Evolutionary conservation across 1,140 invertebrate genomes (phyloP), one percentile per base, ranked within the genome.

Genomic region (Hyles vespertilio): DNA sequence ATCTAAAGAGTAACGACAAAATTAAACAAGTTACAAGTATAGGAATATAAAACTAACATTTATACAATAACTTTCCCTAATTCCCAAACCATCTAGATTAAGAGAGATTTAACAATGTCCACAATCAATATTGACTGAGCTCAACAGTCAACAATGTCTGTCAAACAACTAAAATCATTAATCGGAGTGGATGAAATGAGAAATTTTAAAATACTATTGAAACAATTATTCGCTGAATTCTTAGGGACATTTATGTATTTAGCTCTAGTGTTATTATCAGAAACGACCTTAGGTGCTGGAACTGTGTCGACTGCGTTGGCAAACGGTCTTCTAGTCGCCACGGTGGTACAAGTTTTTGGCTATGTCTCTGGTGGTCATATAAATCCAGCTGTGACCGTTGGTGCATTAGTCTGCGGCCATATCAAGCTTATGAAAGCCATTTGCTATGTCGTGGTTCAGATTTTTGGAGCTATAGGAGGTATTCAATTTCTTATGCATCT

Each of bases 301-400:
- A 58, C 33, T 0, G 58, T 59, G 33, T 63, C 40, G 0, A 50
- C 46, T 3, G 58, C 65, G 6, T 47, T 74, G n/a, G 49, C 67
- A 0, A 74, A 70, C 46, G 74, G 74, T n/a, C 48, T 77, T 0
- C 46, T 72, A 51, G 74, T 60, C 51, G 85, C 67, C 63, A 86
- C 71, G 74, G 80, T 77, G 90, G 92, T 50, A 10, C 83, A 96
- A 93, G 91, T 92, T 32, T 89, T 98, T 50, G 96, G 95, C 22
- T 95, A 97, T 65, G 90, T 98, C 3, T 96, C 95, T 57, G 97
- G 97, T 34, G 96, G 96, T 54, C 96, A 97, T 83, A 94, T 98
- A 58, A 98, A 98, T 83, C 96, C 96, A 1, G 96, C 96, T 0
- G 95, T 98, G 0, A 96, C 95, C 0, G 52, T 93, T 6, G 96